These are phyloP conservation scores for Drosophila nasuta DNA, from an alignment of 1,140 invertebrate species.

Conservation along the genomic window DNA sequence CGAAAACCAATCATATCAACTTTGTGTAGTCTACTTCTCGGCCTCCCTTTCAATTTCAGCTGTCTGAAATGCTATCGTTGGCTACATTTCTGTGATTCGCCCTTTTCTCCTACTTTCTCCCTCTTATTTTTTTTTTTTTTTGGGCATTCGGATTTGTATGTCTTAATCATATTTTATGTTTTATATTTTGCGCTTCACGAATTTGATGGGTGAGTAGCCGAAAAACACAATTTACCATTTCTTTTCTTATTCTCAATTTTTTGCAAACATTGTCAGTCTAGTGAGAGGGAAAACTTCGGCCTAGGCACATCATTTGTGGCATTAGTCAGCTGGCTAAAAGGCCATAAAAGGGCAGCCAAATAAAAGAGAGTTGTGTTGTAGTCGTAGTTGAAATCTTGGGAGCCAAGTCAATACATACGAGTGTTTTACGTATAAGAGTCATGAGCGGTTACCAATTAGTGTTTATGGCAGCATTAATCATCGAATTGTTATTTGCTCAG, in stretches of 20 bases:
- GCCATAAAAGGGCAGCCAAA: conserved; percentile 47
- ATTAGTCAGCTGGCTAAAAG: conserved; percentile 62
- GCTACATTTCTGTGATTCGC: conserved; percentile 46
- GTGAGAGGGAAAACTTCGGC: conserved; percentile 8
- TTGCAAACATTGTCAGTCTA: conserved; percentile 27
- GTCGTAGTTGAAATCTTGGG: neutral
- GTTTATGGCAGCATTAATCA: conserved; percentile 44
- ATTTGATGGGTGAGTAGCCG: conserved; percentile 61
- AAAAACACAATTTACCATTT: conserved; percentile 9
- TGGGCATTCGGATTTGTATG: conserved; percentile 56
- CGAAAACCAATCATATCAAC: conserved; percentile 56
- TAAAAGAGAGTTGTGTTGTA: neutral
- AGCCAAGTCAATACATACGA: conserved; percentile 1
- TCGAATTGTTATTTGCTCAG: neutral
- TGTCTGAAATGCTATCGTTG: conserved; percentile 35
- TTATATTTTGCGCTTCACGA: conserved; percentile 74
- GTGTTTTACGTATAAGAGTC: neutral
- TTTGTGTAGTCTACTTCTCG: conserved; percentile 41
- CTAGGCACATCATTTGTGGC: conserved; percentile 42
- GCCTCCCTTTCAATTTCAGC: neutral
- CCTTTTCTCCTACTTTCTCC: conserved; percentile 1
- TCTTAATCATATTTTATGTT: conserved; percentile 78
- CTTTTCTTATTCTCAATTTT: neutral
- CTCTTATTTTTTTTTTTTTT: conserved; percentile 36
- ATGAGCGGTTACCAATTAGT: conserved; percentile 51